phyloP scores from a whole-genome alignment of 2,888 invertebrate genomes.

The Tanypteryx hageni region DNA sequence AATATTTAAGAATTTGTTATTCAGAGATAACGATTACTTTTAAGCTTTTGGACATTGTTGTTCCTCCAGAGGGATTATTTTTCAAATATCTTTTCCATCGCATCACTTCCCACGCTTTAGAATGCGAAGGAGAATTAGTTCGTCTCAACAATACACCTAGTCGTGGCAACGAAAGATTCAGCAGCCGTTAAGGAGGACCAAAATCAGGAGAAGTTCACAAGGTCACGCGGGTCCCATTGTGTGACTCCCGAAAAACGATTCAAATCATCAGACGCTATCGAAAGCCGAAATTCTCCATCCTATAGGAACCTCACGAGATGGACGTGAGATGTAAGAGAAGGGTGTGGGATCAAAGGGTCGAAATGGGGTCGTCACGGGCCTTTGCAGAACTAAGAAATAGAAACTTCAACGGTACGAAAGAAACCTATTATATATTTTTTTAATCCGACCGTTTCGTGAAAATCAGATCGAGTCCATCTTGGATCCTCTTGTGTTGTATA shows the following conservation, averaged over 20 bases:
- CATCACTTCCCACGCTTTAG: not conserved
- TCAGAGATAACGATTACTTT: too few species aligned
- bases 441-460: not conserved
- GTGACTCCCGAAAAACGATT: not conserved
- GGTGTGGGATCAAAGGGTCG: not conserved
- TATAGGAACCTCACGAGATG: not conserved
- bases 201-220: not conserved
- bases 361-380: constrained; percentile 10
- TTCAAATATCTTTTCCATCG: not conserved
- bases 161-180: not conserved
- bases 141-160: not conserved
- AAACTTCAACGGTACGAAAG: not conserved
- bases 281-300: not conserved
- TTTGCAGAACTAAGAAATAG: not conserved
- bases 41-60: too few species aligned
- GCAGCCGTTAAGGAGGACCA: not conserved
- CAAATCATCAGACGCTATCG: not conserved
- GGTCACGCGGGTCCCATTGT: not conserved
- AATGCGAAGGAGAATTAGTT: not conserved
- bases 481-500: not conserved
- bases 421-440: not conserved
- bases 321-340: not conserved
- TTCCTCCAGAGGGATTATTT: not conserved
- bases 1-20: too few species aligned
- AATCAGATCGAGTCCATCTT: not conserved